phyloP scores from a whole-genome alignment of 2,888 invertebrate genomes.

The Koerneria pararmatus region DNA sequence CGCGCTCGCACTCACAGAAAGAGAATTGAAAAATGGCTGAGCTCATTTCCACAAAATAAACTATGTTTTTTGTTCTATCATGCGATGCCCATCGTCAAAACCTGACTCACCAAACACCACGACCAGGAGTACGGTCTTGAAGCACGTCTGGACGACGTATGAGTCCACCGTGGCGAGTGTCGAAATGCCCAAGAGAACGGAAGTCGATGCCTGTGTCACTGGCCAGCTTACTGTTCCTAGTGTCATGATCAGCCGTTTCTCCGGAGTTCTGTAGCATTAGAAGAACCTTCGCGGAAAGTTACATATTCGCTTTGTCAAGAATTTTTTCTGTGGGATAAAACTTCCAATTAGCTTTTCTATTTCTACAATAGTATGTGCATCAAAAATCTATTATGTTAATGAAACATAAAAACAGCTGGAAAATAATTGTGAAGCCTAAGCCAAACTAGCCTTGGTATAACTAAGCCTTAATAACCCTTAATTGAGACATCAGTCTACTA shows the following conservation, averaged over 20 bases:
- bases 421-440: no score
- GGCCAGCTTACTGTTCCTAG: slow-evolving; percentile 51
- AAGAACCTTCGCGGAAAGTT: no score
- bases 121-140: slow-evolving; percentile 48
- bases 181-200: slow-evolving; percentile 46
- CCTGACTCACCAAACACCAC: slow-evolving; percentile 40
- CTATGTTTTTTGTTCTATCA: not conserved
- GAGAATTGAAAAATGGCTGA: not conserved
- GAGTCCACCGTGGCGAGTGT: slow-evolving; percentile 45
- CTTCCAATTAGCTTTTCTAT: no score
- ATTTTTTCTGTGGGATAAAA: no score
- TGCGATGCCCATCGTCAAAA: not conserved
- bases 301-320: no score
- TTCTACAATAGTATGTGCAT: no score
- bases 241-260: slow-evolving; percentile 26
- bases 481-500: no score
- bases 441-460: no score
- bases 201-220: slow-evolving; percentile 43
- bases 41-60: not conserved
- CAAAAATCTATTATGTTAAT: no score
- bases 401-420: no score
- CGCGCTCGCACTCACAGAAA: no score
- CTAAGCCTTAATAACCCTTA: no score
- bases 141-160: slow-evolving; percentile 53
- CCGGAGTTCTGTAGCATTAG: slow-evolving; percentile 17